phyloP scores from a whole-genome alignment of 2,888 invertebrate species.

The Lycophotia porphyrea region DNA sequence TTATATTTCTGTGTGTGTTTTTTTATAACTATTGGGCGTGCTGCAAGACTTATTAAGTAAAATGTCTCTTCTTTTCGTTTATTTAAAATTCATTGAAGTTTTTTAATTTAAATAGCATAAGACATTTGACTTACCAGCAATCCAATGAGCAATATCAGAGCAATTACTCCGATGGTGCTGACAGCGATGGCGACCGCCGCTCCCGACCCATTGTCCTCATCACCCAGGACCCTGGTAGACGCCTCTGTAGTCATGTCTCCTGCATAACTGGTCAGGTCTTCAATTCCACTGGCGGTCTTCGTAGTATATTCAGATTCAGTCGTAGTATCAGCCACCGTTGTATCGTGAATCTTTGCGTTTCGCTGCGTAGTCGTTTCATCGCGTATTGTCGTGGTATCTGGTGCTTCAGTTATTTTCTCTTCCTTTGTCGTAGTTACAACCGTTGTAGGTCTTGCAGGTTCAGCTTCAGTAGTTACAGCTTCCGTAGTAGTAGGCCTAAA shows the following conservation, averaged over 20 bases:
- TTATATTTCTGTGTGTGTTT: background rate
- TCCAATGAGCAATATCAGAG: slow-evolving; percentile 94
- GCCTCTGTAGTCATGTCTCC: slow-evolving; percentile 82
- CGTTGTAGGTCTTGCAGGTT: slow-evolving; percentile 44
- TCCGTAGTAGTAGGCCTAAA: slow-evolving; percentile 61
- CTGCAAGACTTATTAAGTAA: background rate
- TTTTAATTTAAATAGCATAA: background rate
- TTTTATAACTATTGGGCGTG: background rate
- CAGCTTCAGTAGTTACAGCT: slow-evolving; percentile 38
- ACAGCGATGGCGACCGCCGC: slow-evolving; percentile 95
- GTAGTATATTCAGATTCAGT: slow-evolving; percentile 73
- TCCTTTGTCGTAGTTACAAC: slow-evolving; percentile 29
- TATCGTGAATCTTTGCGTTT: slow-evolving; percentile 72
- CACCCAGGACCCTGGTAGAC: slow-evolving; percentile 76
- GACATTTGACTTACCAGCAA: slow-evolving; percentile 91
- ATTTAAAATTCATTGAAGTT: too few relatives aligned
- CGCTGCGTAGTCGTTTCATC: slow-evolving; percentile 67
- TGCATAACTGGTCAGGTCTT: slow-evolving; percentile 77
- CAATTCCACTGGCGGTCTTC: slow-evolving; percentile 74
- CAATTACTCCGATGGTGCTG: slow-evolving; percentile 94
- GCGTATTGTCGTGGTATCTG: slow-evolving; percentile 33
- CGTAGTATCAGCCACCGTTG: slow-evolving; percentile 71
- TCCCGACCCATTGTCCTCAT: slow-evolving; percentile 89
- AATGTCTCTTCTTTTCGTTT: background rate
- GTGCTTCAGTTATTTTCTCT: slow-evolving; percentile 36